These are phyloP conservation scores for Drosophila maculinotata DNA, from an alignment of 2,888 invertebrate genomes.

Conservation along the genomic window DNA sequence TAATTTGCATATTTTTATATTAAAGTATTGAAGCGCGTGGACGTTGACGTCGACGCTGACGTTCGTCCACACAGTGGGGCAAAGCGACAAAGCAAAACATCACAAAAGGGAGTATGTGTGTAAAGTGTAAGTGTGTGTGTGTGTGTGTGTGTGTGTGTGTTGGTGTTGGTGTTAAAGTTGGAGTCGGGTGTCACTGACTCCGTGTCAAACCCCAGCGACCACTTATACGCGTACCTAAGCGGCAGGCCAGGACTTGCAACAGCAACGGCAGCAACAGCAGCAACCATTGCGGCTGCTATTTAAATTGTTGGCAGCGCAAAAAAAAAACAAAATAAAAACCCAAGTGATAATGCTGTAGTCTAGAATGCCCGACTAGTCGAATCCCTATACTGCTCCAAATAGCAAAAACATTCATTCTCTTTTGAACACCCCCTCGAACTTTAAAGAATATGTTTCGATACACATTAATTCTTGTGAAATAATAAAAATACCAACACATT, in stretches of 20 bases:
- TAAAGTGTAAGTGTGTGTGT: slow-evolving; percentile 13
- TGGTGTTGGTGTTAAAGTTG: slow-evolving; percentile 2
- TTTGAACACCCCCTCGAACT: no score
- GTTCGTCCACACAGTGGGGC: slow-evolving; percentile 51
- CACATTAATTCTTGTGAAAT: no score
- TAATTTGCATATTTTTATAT: slow-evolving; percentile 72
- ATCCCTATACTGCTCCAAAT: slow-evolving; percentile 5
- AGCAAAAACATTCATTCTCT: no score
- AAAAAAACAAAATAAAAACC: slow-evolving; percentile 26
- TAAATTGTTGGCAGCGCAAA: slow-evolving; percentile 64
- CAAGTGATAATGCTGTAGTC: background rate
- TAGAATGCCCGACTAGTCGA: no score
- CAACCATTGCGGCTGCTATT: slow-evolving; percentile 53
- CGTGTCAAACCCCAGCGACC: slow-evolving; percentile 65
- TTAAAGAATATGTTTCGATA: no score
- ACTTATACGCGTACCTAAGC: slow-evolving; percentile 73
- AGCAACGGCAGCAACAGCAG: slow-evolving; percentile 13
- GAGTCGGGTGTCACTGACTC: slow-evolving; percentile 35
- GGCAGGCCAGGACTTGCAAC: slow-evolving; percentile 59
- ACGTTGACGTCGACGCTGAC: slow-evolving; percentile 10
- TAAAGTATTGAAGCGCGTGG: slow-evolving; percentile 66
- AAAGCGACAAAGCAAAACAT: slow-evolving; percentile 44
- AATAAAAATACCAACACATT: no score
- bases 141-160: slow-evolving; percentile 1
- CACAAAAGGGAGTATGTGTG: slow-evolving; percentile 13